Base-by-base conservation (phyloP, 2,797 vertebrate genomes). In the Sebastes hubbsi region DNA sequence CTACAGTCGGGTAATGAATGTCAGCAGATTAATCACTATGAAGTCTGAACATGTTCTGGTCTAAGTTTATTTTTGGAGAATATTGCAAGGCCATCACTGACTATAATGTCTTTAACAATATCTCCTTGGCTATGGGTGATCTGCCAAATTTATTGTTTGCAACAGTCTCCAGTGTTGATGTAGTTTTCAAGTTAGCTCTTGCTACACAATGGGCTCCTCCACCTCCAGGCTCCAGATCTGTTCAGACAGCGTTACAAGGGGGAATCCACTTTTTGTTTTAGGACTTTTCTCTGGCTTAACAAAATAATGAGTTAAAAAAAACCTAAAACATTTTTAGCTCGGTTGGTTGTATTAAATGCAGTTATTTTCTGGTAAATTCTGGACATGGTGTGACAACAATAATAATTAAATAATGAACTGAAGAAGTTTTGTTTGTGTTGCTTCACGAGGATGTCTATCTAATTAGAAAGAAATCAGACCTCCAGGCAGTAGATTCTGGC, bases 391-490 rank as follows among this genome's bases (percentile, higher is more conserved):
- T 4, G 5, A 55, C 22, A 78, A 65, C 52, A 74, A 36, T 38
- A 61, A 62, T 25, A 66, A 56, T 84, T 60, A 20, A 65, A 71
- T 65, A 65, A 55, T 70, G 46, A 30, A 64, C 34, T 62, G 34
- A 14, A 78, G 60, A 82, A 32, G 52, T 72, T 75, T 75, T 69
- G 60, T 58, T 89, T 55, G 74, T 77, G 73, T 34, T 66, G 59
- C 60, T 83, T 83, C 83, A 84, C 87, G 84, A 91, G 77, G 74
- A 85, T 78, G 30, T 25, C 78, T 75, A 60, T 89, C 82, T 92
- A 89, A 95, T 94, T 94, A 94, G 42, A 90, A 91, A 87, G 87
- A 79, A 65, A 1, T 80, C 80, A 86, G 77, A 80, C 85, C 85
- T 83, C 64, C 86, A 64, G 85, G 83, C 73, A 79, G 85, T 67